Evolutionary conservation across 1,140 invertebrate species (phyloP), one percentile per base, ranked within the genome.

Genomic region (Drosophila simulans): DNA sequence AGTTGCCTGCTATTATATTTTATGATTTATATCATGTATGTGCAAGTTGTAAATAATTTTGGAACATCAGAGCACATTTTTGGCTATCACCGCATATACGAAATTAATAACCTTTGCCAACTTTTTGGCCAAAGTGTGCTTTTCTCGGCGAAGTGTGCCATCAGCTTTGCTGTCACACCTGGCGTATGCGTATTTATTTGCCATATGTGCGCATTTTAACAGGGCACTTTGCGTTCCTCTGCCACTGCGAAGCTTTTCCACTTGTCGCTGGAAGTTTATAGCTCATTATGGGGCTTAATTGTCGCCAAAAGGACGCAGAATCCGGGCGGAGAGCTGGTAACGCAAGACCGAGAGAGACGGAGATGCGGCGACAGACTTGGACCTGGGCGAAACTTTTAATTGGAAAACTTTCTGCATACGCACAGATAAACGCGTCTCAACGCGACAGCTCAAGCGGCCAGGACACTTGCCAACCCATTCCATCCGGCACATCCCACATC

Each of bases 341-440:
- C 25, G 52, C 45, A 56, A 58, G 59, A 64, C 17, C 53, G 7
- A n/a, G 13, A n/a, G 13, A n/a, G n/a, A 0, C 39, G 1, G 42
- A 45, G 4, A 49, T 27, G 53, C 11, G 52, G 39, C 12, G 54
- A 43, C 35, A 53, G 53, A 60, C 49, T 73, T 58, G 75, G 69
- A 88, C 69, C 70, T 65, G 54, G 52, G 39, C 70, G 49, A 77
- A 86, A 86, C 69, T 86, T 86, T 86, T 86, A 86, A 86, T 86
- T 86, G 82, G 82, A 86, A 86, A 86, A 86, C 68, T 86, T 86
- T 77, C 77, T 81, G 83, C 82, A 86, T 88, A 86, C 83, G 82
- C 83, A 86, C 65, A 78, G 83, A 86, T 86, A 86, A 77, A 86
- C 77, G 73, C 81, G 72, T 48, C 52, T 69, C 62, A 46, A 15